Percentiles rank a stretch among this genome's conserved stretches.
Evolutionary conservation across 2,888 invertebrate species (phyloP).

Genomic region (Polyommatus iphigenia): DNA sequence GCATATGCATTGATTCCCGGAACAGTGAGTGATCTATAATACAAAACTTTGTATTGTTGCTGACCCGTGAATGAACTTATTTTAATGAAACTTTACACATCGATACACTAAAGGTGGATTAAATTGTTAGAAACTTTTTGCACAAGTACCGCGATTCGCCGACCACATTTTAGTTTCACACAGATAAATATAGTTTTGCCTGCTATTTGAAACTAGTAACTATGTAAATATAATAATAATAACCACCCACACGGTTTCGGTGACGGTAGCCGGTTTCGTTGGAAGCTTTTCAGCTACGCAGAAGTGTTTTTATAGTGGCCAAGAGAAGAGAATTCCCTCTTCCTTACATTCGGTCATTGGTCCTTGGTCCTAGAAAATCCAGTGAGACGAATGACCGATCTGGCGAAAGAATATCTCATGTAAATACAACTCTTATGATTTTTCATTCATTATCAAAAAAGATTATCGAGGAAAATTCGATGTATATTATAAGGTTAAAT

Average conservation of each 20-base stretch:
- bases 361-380: not conserved
- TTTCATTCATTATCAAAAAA: too few relatives aligned
- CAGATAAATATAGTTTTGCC: not conserved
- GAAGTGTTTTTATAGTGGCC: not conserved
- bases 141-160: not conserved
- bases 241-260: not conserved
- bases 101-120: conserved; percentile 4
- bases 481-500: too few relatives aligned
- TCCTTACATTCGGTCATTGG: not conserved
- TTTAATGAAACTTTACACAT: conserved; percentile 11
- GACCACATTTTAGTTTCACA: not conserved
- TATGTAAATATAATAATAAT: not conserved
- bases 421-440: too few relatives aligned
- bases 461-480: too few relatives aligned
- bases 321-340: not conserved
- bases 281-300: not conserved
- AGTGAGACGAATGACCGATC: not conserved
- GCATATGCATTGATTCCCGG: not conserved
- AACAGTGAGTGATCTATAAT: not conserved
- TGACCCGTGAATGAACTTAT: not conserved
- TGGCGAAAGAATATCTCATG: not conserved
- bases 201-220: not conserved
- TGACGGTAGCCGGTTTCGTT: not conserved
- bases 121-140: not conserved
- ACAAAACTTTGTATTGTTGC: not conserved